Percentiles rank a stretch among this genome's conserved stretches.
Evolutionary conservation across 1,140 invertebrate genomes (phyloP).

Genomic region (Daktulosphaira vitifoliae): DNA sequence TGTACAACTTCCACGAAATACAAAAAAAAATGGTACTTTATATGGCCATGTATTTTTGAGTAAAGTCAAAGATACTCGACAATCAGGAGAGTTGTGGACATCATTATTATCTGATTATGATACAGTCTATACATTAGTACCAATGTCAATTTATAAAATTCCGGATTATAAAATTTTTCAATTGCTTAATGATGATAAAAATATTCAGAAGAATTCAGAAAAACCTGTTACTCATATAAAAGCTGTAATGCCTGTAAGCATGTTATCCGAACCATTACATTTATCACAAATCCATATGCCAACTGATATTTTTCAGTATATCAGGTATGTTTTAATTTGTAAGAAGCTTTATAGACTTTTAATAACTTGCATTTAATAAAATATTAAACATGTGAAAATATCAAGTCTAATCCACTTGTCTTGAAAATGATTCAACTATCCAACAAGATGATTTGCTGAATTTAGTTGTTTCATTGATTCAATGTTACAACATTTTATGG

Average conservation of each 20-base stretch:
- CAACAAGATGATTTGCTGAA: too few relatives aligned
- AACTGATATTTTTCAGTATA: conserved; percentile 20
- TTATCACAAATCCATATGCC: conserved; percentile 25
- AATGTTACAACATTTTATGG: too few relatives aligned
- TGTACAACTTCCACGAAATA: conserved; percentile 13
- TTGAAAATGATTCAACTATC: too few relatives aligned
- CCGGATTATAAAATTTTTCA: conserved; percentile 27
- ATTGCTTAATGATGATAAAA: conserved; percentile 5
- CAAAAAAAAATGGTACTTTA: conserved; percentile 16
- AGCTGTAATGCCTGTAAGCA: conserved; percentile 16
- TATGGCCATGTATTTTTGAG: conserved; percentile 20
- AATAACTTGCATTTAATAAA: too few relatives aligned
- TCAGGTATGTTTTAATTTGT: too few relatives aligned
- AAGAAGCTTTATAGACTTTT: too few relatives aligned
- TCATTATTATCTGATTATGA: conserved; percentile 11
- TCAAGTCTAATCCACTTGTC: too few relatives aligned
- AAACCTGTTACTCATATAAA: conserved; percentile 27
- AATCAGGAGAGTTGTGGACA: conserved; percentile 1
- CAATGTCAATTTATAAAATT: conserved; percentile 22
- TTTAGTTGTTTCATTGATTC: too few relatives aligned
- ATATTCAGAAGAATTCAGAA: background rate
- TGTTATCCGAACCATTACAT: conserved; percentile 21
- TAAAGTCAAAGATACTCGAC: background rate
- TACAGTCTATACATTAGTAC: conserved; percentile 13
- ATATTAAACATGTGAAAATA: too few relatives aligned